Base-by-base conservation (phyloP, 2,113 vertebrate species). In the Chaenocephalus aceratus region DNA sequence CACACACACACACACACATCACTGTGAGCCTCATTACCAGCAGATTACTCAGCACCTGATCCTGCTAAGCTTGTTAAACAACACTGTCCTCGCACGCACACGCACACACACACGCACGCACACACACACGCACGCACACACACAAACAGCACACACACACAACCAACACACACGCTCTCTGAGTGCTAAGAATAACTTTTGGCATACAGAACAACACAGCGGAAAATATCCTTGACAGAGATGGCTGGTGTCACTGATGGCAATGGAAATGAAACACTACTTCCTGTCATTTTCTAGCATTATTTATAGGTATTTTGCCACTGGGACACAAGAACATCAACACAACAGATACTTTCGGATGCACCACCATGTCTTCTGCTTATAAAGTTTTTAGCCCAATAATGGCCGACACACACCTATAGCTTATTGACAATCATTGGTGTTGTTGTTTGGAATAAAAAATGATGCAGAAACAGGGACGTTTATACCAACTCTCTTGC, bases 41-140 rank as follows among this genome's bases (percentile, higher is more conserved):
- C 66, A 84, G 82, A 82, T 87, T 87, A 87, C 75, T 86, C 77
- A 78, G 59, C 78, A 88, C 83, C 86, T 82, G 87, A 89, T 86
- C 83, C 84, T 60, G 58, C 82, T 78, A 80, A 87, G 74, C 86
- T 82, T 64, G 89, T 84, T 88, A 88, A 89, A 86, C 80, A 82
- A 81, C 84, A 80, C 72, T 77, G 56, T 61, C 72, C 49, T 63
- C 21, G 63, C 66, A 62, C 70, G 21, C 21, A n/a, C 21, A 21
- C 21, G 79, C 53, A 34, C 46, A 54, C 45, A 46, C 72, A 68
- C 23, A n/a, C 53, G 30, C 21, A 21, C 21, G 79, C 53, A 34
- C 46, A 54, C 45, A 46, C 72, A 68, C 23, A n/a, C 53, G 30
- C 70, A 75, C 54, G 36, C n/a, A 46, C 45, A 6, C 58, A 23